phyloP scores from a whole-genome alignment of 2,113 vertebrate genomes.

The Pseudorectes ferrugineus region DNA sequence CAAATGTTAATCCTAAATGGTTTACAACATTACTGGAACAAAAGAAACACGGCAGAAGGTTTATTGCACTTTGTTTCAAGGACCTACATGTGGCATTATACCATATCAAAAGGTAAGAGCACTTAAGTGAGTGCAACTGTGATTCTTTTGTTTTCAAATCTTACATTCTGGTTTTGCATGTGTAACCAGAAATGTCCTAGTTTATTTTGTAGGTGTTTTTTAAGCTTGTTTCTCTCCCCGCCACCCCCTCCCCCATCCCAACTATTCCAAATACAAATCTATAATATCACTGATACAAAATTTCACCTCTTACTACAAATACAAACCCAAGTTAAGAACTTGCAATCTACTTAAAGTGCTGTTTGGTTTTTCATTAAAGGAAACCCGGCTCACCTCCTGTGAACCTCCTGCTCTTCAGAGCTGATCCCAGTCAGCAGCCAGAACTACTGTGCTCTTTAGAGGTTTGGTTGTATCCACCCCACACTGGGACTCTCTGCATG shows the following conservation, averaged over 20 bases:
- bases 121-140: not conserved
- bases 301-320: not conserved
- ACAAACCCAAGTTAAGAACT: not conserved
- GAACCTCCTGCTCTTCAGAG: not conserved
- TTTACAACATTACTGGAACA: not conserved
- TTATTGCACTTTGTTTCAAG: not conserved
- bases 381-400: not conserved
- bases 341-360: not conserved
- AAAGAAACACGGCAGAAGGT: not conserved
- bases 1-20: not conserved
- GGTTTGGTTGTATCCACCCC: not conserved
- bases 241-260: accelerated
- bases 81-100: not conserved
- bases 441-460: not conserved
- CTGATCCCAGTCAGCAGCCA: not conserved
- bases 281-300: not conserved
- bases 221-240: not conserved
- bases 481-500: not conserved
- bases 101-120: not conserved
- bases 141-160: not conserved
- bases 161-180: not conserved
- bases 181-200: not conserved
- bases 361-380: not conserved
- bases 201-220: not conserved
- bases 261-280: not conserved